Conservation (phyloP, 2,888 invertebrate genomes). For the Chrysina gloriosa region DNA sequence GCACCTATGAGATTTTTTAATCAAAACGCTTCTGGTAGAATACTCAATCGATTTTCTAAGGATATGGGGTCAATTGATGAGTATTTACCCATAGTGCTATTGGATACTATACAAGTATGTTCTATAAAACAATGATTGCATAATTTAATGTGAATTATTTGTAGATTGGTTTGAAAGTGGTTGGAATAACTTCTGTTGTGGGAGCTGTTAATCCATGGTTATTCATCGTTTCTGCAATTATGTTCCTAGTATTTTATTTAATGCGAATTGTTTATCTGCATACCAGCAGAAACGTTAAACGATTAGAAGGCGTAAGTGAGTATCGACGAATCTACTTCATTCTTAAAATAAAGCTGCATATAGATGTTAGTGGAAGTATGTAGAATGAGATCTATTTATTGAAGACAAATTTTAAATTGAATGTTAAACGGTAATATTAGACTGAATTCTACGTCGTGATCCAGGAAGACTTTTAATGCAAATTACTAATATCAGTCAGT, state of each 20-base stretch:
- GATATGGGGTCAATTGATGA: constrained; percentile 75
- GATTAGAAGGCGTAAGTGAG: constrained; percentile 72
- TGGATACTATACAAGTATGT: constrained; percentile 42
- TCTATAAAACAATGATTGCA: background rate
- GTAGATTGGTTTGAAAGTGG: constrained; percentile 43
- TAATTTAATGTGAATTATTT: background rate
- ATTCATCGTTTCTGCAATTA: constrained; percentile 72
- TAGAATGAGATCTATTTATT: too few species aligned
- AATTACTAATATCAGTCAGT: too few species aligned
- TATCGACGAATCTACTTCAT: constrained; percentile 14
- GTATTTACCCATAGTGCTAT: constrained; percentile 60
- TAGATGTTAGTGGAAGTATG: too few species aligned
- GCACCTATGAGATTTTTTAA: constrained; percentile 79
- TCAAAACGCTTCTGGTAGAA: constrained; percentile 72
- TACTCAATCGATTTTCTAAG: constrained; percentile 79
- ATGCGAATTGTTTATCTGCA: constrained; percentile 75
- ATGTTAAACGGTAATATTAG: too few species aligned
- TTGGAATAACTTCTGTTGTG: constrained; percentile 44
- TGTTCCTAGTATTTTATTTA: constrained; percentile 73
- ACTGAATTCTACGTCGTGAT: too few species aligned
- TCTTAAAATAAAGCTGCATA: background rate
- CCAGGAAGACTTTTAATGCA: too few species aligned
- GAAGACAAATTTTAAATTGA: too few species aligned
- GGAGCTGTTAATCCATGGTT: constrained; percentile 70
- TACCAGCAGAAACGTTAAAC: constrained; percentile 79